Conservation (phyloP, 2,888 invertebrate species). For the Lycia hirtaria region DNA sequence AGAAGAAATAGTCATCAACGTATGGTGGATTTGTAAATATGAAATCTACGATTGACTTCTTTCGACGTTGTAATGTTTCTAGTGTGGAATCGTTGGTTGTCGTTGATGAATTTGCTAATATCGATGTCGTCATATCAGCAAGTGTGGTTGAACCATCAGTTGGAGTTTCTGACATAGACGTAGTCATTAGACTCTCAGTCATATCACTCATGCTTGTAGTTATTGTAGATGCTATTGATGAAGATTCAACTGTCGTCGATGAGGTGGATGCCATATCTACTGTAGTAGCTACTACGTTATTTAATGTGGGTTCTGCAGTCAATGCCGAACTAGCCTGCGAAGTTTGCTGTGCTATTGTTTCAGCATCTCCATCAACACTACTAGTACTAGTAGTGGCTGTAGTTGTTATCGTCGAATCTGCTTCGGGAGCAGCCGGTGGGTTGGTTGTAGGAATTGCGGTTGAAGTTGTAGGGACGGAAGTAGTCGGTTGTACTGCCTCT, state of each 20-base stretch:
- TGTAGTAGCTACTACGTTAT: slow-evolving; percentile 55
- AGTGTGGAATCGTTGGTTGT: slow-evolving; percentile 51
- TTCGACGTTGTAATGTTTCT: slow-evolving; percentile 70
- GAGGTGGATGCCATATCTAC: slow-evolving; percentile 34
- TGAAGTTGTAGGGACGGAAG: slow-evolving; percentile 25
- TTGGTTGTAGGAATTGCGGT: slow-evolving; percentile 23
- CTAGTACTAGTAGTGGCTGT: slow-evolving; percentile 30
- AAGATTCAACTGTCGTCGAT: slow-evolving; percentile 19
- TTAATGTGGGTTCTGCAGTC: slow-evolving; percentile 53
- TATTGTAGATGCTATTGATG: slow-evolving; percentile 21
- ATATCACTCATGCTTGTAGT: slow-evolving; percentile 32
- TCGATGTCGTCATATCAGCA: slow-evolving; percentile 40
- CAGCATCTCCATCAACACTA: slow-evolving; percentile 36
- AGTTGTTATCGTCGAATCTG: slow-evolving; percentile 35
- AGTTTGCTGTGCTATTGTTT: slow-evolving; percentile 45
- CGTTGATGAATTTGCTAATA: slow-evolving; percentile 43
- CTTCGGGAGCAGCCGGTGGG: slow-evolving; percentile 23
- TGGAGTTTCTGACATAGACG: slow-evolving; percentile 27
- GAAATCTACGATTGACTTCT: slow-evolving; percentile 76
- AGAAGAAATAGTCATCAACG: slow-evolving; percentile 67
- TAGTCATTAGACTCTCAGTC: slow-evolving; percentile 31
- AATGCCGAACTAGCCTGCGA: slow-evolving; percentile 47
- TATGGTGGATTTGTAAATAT: slow-evolving; percentile 73
- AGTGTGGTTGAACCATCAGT: slow-evolving; percentile 34
- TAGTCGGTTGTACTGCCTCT: slow-evolving; percentile 25